phyloP scores from a whole-genome alignment of 30 jellyfish, hydroid and myxozoan species.

The Cassiopea andromeda region DNA sequence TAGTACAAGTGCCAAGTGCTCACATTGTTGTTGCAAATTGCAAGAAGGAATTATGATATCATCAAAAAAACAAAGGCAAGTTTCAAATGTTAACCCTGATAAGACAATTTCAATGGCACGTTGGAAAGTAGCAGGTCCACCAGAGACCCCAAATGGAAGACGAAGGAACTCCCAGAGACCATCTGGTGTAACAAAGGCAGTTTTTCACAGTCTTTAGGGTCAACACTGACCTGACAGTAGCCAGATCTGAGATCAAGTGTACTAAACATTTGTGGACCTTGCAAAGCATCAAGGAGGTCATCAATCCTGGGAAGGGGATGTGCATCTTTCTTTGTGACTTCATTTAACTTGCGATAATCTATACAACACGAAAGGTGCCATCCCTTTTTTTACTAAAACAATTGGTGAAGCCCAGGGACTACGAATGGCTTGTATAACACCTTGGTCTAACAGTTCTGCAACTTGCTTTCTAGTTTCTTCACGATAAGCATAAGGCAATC shows the following conservation, averaged over 20 bases:
- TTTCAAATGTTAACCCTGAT: slow-evolving; percentile 43
- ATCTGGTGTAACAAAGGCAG: slow-evolving; percentile 38
- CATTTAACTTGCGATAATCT: slow-evolving; percentile 45
- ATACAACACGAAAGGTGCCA: slow-evolving; percentile 48
- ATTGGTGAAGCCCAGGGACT: slow-evolving; percentile 73
- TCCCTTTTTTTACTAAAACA: slow-evolving; percentile 35
- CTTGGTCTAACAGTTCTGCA: slow-evolving; percentile 27
- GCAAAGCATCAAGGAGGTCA: slow-evolving; percentile 55
- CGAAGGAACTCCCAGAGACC: slow-evolving; percentile 52
- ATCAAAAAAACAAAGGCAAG: slow-evolving; percentile 62
- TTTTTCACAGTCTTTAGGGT: slow-evolving; percentile 39
- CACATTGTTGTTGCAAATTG: slow-evolving; percentile 36
- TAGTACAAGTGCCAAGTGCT: slow-evolving; percentile 23
- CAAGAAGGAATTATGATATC: slow-evolving; percentile 46
- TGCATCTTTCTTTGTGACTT: slow-evolving; percentile 59
- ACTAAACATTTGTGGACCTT: slow-evolving; percentile 41
- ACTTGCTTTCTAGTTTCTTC: slow-evolving; percentile 47
- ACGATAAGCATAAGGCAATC: slow-evolving; percentile 41
- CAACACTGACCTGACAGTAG: slow-evolving; percentile 57
- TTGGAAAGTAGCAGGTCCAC: slow-evolving; percentile 48
- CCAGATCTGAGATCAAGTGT: slow-evolving; percentile 66
- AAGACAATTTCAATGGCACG: slow-evolving; percentile 47
- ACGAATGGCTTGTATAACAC: slow-evolving; percentile 45
- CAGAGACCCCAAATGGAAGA: slow-evolving; percentile 66
- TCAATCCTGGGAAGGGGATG: slow-evolving; percentile 70